phyloP scores from a whole-genome alignment of 2,113 vertebrate species.

The Gallinago undulata region DNA sequence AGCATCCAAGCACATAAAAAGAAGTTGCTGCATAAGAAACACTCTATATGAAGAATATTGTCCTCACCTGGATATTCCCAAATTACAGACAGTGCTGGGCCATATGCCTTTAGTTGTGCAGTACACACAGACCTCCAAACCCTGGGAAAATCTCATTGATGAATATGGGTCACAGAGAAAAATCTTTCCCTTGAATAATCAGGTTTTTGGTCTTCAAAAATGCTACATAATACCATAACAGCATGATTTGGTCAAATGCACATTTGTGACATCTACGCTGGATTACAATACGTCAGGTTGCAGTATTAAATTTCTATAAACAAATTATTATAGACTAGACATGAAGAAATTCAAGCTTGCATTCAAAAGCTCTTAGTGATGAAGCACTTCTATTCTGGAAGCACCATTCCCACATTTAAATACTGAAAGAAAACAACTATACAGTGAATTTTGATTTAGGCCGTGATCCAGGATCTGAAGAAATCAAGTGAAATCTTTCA shows the following conservation, averaged over 20 bases:
- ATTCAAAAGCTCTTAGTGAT: neutral
- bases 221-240: neutral
- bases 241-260: neutral
- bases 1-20: neutral
- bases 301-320: neutral
- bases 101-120: neutral
- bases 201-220: neutral
- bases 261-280: neutral
- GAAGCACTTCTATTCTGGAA: neutral
- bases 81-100: neutral
- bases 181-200: neutral
- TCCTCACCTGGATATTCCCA: neutral
- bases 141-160: neutral
- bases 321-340: neutral
- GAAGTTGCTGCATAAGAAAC: neutral
- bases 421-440: neutral
- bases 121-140: neutral
- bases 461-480: neutral
- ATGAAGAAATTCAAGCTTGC: neutral
- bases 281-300: neutral
- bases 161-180: neutral
- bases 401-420: neutral
- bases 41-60: neutral
- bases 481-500: neutral
- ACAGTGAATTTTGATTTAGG: neutral